Conservation (phyloP, 1,140 invertebrate genomes). For the Aradophagus sp. region DNA sequence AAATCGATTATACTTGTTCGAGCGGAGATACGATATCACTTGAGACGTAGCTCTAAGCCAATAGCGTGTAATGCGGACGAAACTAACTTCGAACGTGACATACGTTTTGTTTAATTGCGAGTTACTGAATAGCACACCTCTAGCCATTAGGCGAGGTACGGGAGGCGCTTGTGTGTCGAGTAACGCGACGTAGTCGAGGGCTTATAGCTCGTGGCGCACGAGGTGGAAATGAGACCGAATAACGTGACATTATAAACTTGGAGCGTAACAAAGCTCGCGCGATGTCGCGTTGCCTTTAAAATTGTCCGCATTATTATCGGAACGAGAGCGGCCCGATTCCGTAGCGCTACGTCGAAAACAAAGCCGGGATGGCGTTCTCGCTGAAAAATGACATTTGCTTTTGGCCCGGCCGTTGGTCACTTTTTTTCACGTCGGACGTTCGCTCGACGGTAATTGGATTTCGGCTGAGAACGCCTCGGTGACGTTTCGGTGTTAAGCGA, state of each 20-base stretch:
- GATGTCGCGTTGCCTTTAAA: constrained; percentile 7
- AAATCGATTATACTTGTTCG: no score
- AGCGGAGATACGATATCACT: no score
- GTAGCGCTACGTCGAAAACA: no score
- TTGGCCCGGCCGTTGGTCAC: no score
- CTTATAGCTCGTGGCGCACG: constrained; percentile 34
- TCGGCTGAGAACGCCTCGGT: not conserved
- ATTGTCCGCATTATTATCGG: no score
- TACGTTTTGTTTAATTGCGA: constrained; percentile 41
- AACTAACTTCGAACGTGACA: constrained; percentile 38
- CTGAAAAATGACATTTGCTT: no score
- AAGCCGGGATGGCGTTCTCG: no score
- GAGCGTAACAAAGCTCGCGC: constrained; percentile 21
- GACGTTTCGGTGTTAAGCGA: constrained; percentile 4
- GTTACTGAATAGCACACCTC: constrained; percentile 35
- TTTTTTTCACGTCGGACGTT: no score
- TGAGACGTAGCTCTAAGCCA: no score
- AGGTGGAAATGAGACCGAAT: constrained; percentile 36
- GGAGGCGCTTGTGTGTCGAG: constrained; percentile 9
- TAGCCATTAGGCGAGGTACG: constrained; percentile 16
- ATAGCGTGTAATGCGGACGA: constrained; percentile 17
- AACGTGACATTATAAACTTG: constrained; percentile 44
- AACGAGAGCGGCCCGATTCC: no score
- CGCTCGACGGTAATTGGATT: no score
- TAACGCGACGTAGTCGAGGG: constrained; percentile 15